Evolutionary conservation across 1,140 invertebrate species (phyloP).

Genomic region (Anastrepha ludens): DNA sequence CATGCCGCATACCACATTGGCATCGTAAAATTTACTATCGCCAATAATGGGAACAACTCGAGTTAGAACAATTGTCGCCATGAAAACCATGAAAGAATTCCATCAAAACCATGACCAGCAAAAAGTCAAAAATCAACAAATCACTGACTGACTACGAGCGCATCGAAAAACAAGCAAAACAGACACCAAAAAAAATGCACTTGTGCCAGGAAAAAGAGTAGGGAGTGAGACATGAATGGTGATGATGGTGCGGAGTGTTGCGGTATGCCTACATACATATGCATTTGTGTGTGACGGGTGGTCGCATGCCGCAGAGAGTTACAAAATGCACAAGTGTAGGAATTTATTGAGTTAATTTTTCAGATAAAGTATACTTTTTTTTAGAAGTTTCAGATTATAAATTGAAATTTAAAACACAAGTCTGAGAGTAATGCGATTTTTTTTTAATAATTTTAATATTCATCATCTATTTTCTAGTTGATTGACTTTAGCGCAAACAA

Average conservation of each 20-base stretch:
- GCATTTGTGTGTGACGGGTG: background rate
- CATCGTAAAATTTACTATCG: constrained; percentile 46
- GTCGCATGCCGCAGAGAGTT: constrained; percentile 14
- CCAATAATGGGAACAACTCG: background rate
- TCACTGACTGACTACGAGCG: background rate
- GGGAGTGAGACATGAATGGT: background rate
- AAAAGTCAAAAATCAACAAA: constrained; percentile 36
- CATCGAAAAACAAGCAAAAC: background rate
- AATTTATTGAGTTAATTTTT: background rate
- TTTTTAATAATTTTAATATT: too few species aligned
- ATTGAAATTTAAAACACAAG: too few species aligned
- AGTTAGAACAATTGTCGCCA: constrained; percentile 20
- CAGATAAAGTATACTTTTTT: background rate
- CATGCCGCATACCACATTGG: constrained; percentile 27
- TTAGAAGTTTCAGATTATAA: too few species aligned
- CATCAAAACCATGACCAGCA: constrained; percentile 18
- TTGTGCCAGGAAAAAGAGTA: background rate
- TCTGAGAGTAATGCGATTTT: too few species aligned
- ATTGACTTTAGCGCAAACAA: too few species aligned
- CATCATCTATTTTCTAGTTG: too few species aligned
- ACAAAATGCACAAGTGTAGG: background rate
- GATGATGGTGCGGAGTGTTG: too few species aligned
- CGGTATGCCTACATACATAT: too few species aligned
- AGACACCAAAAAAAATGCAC: background rate
- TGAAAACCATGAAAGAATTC: constrained; percentile 6